Conservation (phyloP, 2,113 vertebrate genomes). For the Hystrix brachyura region DNA sequence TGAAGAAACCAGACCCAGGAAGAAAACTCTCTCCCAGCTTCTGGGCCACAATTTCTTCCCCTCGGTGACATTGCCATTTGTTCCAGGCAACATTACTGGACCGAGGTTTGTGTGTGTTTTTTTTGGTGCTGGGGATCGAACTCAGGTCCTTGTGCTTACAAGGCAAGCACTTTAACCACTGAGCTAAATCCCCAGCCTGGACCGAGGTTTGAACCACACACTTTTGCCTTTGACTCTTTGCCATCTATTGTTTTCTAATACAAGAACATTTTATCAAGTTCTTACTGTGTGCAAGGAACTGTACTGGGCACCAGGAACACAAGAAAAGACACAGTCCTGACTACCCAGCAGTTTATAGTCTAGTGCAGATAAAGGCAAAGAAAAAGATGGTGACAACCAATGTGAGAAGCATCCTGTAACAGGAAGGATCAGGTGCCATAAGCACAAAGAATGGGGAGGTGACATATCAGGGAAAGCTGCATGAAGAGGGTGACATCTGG, state of each 20-base stretch:
- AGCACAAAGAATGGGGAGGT: not conserved
- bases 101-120: not conserved
- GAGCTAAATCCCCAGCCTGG: no score
- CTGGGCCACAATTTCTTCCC: not conserved
- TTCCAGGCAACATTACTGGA: not conserved
- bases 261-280: not conserved
- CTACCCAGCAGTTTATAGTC: not conserved
- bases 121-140: no score
- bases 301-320: not conserved
- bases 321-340: slow-evolving; percentile 2
- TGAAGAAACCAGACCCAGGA: slow-evolving; percentile 8
- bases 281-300: not conserved
- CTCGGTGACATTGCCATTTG: not conserved
- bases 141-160: no score
- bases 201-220: slow-evolving; percentile 22
- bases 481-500: not conserved
- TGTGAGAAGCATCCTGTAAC: not conserved
- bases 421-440: not conserved
- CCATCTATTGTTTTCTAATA: slow-evolving; percentile 9
- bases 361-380: not conserved
- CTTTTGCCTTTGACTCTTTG: not conserved
- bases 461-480: slow-evolving; percentile 37
- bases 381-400: not conserved
- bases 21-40: not conserved
- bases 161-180: no score